Percentiles rank a stretch among this genome's conserved stretches.
Evolutionary conservation across 2,888 invertebrate genomes (phyloP).

Genomic region (Arctia plantaginis): DNA sequence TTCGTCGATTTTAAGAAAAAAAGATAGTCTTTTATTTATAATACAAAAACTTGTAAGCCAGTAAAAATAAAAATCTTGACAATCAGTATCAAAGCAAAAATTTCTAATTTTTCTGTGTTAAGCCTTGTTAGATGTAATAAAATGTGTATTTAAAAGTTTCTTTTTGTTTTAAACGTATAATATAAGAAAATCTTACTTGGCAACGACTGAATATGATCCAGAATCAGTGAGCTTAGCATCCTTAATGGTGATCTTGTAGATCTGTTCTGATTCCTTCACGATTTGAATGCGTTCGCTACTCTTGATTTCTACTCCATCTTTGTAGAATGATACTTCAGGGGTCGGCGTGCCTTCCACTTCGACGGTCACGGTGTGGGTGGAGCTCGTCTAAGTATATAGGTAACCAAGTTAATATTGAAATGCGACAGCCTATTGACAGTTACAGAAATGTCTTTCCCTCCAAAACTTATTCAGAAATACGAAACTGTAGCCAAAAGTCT

Average conservation of each 20-base stretch:
- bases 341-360: constrained; percentile 94
- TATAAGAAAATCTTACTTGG: constrained; percentile 79
- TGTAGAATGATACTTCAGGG: constrained; percentile 94
- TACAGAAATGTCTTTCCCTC: background rate
- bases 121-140: no score
- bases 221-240: constrained; percentile 91
- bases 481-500: no score
- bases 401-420: background rate
- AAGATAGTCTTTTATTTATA: no score
- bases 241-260: constrained; percentile 90
- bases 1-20: no score
- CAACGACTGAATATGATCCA: constrained; percentile 95
- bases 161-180: background rate
- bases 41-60: no score
- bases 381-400: constrained; percentile 77
- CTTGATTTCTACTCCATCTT: constrained; percentile 93
- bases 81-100: no score
- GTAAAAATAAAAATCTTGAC: no score
- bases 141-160: background rate
- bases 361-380: constrained; percentile 91
- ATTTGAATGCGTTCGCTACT: constrained; percentile 91
- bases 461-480: no score
- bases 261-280: constrained; percentile 89
- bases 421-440: background rate
- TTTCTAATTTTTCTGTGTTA: no score